Evolutionary conservation across 2,113 vertebrate species (phyloP), one percentile per base, ranked within the genome.

Genomic region (Diadophis punctatus): DNA sequence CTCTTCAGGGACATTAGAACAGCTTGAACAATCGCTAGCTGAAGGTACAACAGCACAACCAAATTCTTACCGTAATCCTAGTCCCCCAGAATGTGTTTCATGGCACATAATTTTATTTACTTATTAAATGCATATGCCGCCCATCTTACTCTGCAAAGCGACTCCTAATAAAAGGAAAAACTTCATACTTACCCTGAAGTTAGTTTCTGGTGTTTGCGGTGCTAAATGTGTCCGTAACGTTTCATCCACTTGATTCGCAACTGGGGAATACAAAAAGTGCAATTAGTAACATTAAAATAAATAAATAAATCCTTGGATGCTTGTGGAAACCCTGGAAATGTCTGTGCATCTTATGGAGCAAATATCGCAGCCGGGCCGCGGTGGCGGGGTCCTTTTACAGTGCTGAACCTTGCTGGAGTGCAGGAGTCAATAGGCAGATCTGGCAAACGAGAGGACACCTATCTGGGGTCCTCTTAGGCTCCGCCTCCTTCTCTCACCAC

Each of bases 231-330:
- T 98, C 97, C 98, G 98, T 97, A 98, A 97, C 94, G 98, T 97
- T 97, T 98, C 98, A 98, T 98, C 98, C 97, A 98, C 98, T 98
- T 98, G 98, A 98, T 97, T 98, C 97, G 96, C 96, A 98, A 98
- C 96, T 97, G 97, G 96, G 96, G 97, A 96, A 96, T 96, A 98
- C 96, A 97, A 94, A 49, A 97, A 92, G 97, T 97, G 93, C 97
- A 95, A 96, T 96, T 56, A 97, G 96, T 97, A 98, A 97, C 96
- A 96, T 95, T 95, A 3, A 16, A 7, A 96, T 94, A 48, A 48
- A 48, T n/a, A n/a, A 46, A 46, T 46, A n/a, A n/a, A n/a, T n/a
- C n/a, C 46, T 46, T 46, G 46, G 46, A 46, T 46, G 46, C 46
- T 46, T 46, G 46, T 46, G 46, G 46, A 46, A 46, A 46, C 46